These are phyloP conservation scores for Sorex maritimensis DNA, from an alignment of 2,797 vertebrate species.

Conservation along the genomic window DNA sequence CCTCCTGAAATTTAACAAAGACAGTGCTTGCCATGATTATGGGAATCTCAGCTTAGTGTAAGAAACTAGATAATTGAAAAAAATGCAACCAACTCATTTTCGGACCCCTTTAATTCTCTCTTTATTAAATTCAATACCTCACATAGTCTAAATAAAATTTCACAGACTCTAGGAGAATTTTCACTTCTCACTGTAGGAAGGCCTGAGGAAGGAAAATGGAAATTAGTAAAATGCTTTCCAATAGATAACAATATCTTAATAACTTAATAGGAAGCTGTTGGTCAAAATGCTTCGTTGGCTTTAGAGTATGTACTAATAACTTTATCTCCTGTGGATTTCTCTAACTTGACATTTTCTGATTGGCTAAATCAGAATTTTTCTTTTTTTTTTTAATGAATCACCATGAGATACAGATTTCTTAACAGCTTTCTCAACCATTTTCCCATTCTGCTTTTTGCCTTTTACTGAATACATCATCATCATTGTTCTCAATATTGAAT, in stretches of 20 bases:
- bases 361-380: background rate
- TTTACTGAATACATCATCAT: no score
- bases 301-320: background rate
- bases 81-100: background rate
- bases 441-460: no score
- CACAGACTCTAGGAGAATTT: background rate
- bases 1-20: background rate
- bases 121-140: background rate
- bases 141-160: slow-evolving; percentile 1
- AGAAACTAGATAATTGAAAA: slow-evolving; percentile 10
- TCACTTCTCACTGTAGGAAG: background rate
- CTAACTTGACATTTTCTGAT: background rate
- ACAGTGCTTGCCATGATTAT: background rate
- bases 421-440: no score
- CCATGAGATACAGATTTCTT: no score
- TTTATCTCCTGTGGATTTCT: background rate
- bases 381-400: no score
- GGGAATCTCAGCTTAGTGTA: background rate
- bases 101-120: background rate
- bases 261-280: background rate
- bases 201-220: background rate
- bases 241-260: background rate
- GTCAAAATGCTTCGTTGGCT: background rate
- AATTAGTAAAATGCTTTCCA: slow-evolving; percentile 17
- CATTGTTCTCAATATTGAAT: no score